Base-by-base conservation (phyloP, 2,797 vertebrate species). In the Parauchenoglanis punctatus region DNA sequence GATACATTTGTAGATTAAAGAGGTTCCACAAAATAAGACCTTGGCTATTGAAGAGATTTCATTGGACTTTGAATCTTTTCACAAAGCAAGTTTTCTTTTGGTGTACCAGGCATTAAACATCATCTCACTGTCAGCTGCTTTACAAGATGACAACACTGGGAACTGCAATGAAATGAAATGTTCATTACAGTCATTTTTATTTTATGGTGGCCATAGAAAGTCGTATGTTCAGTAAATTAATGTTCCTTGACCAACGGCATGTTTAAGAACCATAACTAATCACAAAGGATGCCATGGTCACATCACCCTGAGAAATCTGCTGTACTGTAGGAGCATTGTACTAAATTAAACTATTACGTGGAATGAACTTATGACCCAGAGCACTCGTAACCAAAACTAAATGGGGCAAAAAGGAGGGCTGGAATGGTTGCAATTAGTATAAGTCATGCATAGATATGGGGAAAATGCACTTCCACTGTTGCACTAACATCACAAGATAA, bases 301-400 rank as follows among this genome's bases (percentile, higher is more conserved):
- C 56, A 15, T 61, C 58, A 63, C 31, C n/a, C 31, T n/a, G 17
- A 13, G 56, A 81, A 81, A 81, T 81, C 5, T 44, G 40, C 23
- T 58, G 23, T 23, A 83, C 40, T 83, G 56, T 20, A 76, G 81
- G 54, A 75, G 82, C 54, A 46, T 63, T 84, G 31, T 63, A 84
- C n/a, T 35, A 61, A 83, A 77, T 87, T 68, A 77, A 44, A 49
- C 58, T 31, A 67, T 84, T 67, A 58, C 54, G 40, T 87, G 46
- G 58, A 83, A 87, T 83, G 81, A 35, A 63, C 86, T 84, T 77
- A 81, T 87, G 78, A 87, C 49, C 31, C 40, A n/a, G 81, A 68
- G 31, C 61, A 68, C 58, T 68, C 3, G 12, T 83, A 46, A 54
- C 10, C n/a, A 54, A 70, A 67, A 35, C 28, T 83, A 63, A 81